These are phyloP conservation scores for Lutraria rhynchaena DNA, from an alignment of 1,140 invertebrate species.

Conservation along the genomic window DNA sequence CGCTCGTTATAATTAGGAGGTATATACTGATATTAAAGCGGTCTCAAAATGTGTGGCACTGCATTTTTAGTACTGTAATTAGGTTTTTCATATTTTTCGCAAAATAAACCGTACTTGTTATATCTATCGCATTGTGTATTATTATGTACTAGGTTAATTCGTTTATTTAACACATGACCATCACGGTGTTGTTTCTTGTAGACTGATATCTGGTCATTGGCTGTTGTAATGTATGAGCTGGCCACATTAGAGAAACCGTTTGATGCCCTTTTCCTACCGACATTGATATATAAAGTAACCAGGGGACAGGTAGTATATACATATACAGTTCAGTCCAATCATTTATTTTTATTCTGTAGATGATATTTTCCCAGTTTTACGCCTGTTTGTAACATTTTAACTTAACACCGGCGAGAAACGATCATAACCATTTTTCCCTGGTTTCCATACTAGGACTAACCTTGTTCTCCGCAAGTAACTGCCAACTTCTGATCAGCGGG, in stretches of 20 bases:
- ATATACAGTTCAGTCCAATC: not conserved
- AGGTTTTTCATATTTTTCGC: too few relatives aligned
- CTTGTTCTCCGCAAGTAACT: too few relatives aligned
- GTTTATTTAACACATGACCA: too few relatives aligned
- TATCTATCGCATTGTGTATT: too few relatives aligned
- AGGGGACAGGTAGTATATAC: constrained; percentile 51
- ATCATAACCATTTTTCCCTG: too few relatives aligned
- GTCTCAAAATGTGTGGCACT: not conserved
- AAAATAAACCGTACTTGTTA: too few relatives aligned
- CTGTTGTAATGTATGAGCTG: constrained; percentile 65
- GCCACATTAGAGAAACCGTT: constrained; percentile 66
- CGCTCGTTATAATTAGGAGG: too few relatives aligned
- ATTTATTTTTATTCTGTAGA: not conserved
- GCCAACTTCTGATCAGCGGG: too few relatives aligned
- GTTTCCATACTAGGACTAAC: too few relatives aligned
- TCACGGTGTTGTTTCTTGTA: too few relatives aligned
- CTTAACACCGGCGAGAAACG: not conserved
- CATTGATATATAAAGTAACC: constrained; percentile 65
- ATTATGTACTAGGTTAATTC: too few relatives aligned
- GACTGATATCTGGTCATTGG: constrained; percentile 69
- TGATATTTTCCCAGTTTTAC: not conserved
- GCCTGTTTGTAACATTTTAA: not conserved
- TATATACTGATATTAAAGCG: too few relatives aligned
- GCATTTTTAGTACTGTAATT: not conserved
- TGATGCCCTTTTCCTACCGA: constrained; percentile 62